phyloP scores from a whole-genome alignment of 2,888 invertebrate species.

The Hydrotaea cyrtoneurina region DNA sequence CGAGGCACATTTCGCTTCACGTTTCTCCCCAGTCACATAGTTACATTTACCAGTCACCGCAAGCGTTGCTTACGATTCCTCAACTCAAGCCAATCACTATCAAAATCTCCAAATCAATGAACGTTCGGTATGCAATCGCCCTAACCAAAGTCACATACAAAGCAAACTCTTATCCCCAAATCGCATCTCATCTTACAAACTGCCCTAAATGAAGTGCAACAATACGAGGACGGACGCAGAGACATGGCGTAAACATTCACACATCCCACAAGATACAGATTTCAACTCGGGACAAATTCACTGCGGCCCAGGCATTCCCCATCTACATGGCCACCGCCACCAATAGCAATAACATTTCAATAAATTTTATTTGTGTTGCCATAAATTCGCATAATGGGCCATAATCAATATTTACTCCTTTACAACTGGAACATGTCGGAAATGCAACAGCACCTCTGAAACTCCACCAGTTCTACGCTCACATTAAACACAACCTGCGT shows the following conservation, averaged over 20 bases:
- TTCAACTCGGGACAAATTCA: conserved; percentile 29
- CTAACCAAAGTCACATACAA: background rate
- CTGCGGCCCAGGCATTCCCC: background rate
- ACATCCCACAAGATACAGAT: conserved; percentile 8
- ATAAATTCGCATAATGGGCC: conserved; percentile 66
- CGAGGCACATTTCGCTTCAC: too few relatives aligned
- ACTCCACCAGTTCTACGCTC: conserved; percentile 1
- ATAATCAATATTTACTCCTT: conserved; percentile 66
- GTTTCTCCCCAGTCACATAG: too few relatives aligned
- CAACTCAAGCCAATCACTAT: too few relatives aligned
- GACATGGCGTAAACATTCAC: background rate
- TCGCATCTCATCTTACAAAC: conserved; percentile 16
- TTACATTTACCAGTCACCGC: too few relatives aligned
- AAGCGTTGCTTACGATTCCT: too few relatives aligned
- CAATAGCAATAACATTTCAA: conserved; percentile 58
- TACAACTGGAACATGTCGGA: conserved; percentile 61
- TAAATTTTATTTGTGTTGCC: conserved; percentile 64
- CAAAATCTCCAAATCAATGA: too few relatives aligned
- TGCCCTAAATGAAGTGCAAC: conserved; percentile 30
- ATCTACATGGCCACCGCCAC: too few relatives aligned
- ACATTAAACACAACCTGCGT: conserved; percentile 58
- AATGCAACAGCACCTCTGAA: background rate
- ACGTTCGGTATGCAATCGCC: too few relatives aligned
- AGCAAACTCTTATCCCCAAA: conserved; percentile 15
- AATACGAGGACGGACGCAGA: background rate